Base-by-base conservation (phyloP, 1,140 invertebrate species). In the Pemphigus obesinymphae region DNA sequence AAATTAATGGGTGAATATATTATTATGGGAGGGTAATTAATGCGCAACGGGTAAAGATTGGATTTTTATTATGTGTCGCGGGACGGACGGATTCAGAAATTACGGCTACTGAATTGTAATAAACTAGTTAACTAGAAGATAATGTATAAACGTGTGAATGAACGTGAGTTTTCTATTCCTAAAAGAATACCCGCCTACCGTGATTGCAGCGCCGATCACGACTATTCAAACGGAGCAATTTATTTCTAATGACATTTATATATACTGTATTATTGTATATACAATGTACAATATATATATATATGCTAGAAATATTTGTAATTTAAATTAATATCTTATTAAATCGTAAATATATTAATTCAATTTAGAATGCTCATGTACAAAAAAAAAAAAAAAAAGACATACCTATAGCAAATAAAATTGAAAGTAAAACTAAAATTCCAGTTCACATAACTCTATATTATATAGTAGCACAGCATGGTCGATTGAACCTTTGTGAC, bases 1-100 rank as follows among this genome's bases (percentile, higher is more conserved):
- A 80, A 80, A 80, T 80, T 80, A 80, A 80, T 80, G 76, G 75
- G 0, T n/a, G 76, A 61, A 80, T 80, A 80, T 61, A 80, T 80
- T 61, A 80, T 80, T 80, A 61, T 80, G 7, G 17, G 50, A 63
- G 37, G 20, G 76, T 80, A 80, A 80, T 80, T 80, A 80, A 80
- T 80, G 76, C 53, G 37, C 34, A 45, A 31, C 37, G n/a, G 37
- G 23, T 20, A 61, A 15, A 78, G 53, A 80, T 80, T 80, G 76
- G 53, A 80, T 80, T 80, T 61, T 80, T 80, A 80, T 61, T 61
- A 80, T 61, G 76, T 80, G 76, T 80, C 76, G 34, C 55, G 17
- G 23, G n/a, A 78, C 50, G 34, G 11, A 40, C 31, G 23, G 53
- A 80, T 40, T 80, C 40, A 80, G 58, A 80, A 61, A 43, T 80